Base-by-base conservation (phyloP, 2,113 vertebrate genomes). In the Typhlomys cinereus region DNA sequence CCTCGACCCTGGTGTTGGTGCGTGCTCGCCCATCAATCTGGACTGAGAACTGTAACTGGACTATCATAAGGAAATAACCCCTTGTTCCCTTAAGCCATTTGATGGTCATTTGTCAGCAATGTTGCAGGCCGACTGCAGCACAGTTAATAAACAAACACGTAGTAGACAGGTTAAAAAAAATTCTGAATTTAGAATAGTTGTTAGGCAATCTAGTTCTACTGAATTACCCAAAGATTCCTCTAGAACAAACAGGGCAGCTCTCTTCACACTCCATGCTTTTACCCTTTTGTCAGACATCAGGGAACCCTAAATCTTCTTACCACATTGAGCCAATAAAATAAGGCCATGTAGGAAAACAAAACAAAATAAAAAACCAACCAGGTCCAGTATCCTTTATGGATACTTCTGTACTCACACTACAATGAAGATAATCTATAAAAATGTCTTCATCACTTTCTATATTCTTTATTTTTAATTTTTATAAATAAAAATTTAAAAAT, bases 401-500 rank as follows among this genome's bases (percentile, higher is more conserved):
- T 80, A 25, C 23, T 34, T n/a, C 18, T 90, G 50, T 23, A 14
- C 66, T 88, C 39, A 39, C 5, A 69, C 46, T n/a, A 71, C 17
- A 64, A 18, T 31, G 14, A 31, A 90, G 64, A 41, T 0, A 61
- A 27, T 64, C 41, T 66, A 59, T 80, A 61, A 89, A 15, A 64
- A 41, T 85, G 23, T 59, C 73, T 92, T 90, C 62, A 34, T 62
- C 59, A 39, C 14, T 67, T 46, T 41, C 44, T 18, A 50, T 54
- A 17, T 73, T 90, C 20, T 52, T n/a, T 74, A 18, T 71, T 71
- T 96, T 79, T 41, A 88, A 61, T 75, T 90, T 88, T 82, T n/a
- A n/a, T n/a, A n/a, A n/a, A n/a, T n/a, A n/a, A n/a, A n/a, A n/a
- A n/a, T n/a, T n/a, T n/a, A n/a, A n/a, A n/a, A n/a, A n/a, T n/a